Conservation (phyloP, 1,140 invertebrate genomes). For the Pogonus chalceus region DNA sequence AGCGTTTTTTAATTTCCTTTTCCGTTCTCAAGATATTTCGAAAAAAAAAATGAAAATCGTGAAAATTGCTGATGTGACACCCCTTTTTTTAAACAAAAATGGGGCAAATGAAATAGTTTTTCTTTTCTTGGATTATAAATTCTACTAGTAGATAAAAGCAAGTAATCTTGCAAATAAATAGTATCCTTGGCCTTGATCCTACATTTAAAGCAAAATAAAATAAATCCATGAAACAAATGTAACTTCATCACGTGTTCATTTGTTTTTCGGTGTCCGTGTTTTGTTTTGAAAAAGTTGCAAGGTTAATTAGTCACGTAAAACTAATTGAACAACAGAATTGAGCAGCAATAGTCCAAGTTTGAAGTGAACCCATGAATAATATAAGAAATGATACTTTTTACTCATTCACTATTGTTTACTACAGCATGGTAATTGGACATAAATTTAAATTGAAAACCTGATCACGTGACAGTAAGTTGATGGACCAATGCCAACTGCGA, state of each 20-base stretch:
- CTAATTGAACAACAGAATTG: neutral
- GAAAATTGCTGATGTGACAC: too few relatives aligned
- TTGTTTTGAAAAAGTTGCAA: neutral
- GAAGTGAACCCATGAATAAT: neutral
- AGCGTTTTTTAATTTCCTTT: too few relatives aligned
- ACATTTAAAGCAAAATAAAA: neutral
- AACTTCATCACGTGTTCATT: neutral
- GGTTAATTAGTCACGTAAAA: neutral
- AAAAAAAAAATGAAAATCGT: too few relatives aligned
- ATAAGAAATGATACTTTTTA: neutral
- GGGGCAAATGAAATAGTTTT: too few relatives aligned
- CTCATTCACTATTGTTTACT: neutral
- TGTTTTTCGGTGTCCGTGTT: neutral
- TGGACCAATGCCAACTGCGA: too few relatives aligned
- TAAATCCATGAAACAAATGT: neutral
- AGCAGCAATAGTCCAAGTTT: neutral
- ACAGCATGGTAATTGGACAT: slow-evolving; percentile 1
- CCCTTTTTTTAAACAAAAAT: too few relatives aligned
- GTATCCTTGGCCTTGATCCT: too few relatives aligned
- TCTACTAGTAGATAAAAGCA: too few relatives aligned
- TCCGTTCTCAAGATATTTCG: too few relatives aligned
- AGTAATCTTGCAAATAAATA: too few relatives aligned
- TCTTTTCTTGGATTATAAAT: too few relatives aligned
- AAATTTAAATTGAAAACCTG: slow-evolving; percentile 6
- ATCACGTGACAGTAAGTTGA: neutral